Conservation (phyloP, 1,140 invertebrate genomes). For the Drosophila repleta region DNA sequence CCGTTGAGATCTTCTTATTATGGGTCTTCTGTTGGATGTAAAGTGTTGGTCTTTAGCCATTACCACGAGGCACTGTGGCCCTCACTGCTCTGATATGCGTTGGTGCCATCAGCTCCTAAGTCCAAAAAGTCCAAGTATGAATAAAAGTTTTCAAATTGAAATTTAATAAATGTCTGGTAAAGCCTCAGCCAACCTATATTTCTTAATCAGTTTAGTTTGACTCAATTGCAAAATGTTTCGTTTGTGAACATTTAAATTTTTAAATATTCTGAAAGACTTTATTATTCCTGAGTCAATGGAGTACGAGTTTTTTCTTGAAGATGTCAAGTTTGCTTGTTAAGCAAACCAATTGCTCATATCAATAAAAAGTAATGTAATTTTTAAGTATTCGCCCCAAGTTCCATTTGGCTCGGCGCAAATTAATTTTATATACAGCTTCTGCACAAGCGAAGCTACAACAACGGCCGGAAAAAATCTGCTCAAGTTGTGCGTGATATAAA, state of each 20-base stretch:
- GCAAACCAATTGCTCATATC: conserved; percentile 11
- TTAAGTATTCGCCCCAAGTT: conserved; percentile 4
- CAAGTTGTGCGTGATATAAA: conserved; percentile 15
- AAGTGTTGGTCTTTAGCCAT: too few species aligned
- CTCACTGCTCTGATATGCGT: too few species aligned
- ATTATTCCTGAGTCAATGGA: neutral
- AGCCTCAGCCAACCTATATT: neutral
- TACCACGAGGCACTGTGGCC: too few species aligned
- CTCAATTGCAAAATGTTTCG: neutral
- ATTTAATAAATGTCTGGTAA: neutral
- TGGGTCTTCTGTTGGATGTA: too few species aligned
- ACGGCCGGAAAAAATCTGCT: conserved; percentile 15
- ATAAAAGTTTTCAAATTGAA: neutral
- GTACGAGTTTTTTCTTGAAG: too few species aligned
- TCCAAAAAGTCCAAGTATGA: too few species aligned
- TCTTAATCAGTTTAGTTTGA: neutral
- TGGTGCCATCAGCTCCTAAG: too few species aligned
- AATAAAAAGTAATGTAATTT: conserved; percentile 16
- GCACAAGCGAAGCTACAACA: conserved; percentile 11
- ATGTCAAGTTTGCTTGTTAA: neutral
- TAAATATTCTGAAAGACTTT: neutral
- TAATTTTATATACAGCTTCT: conserved; percentile 7
- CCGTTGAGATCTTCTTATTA: too few species aligned
- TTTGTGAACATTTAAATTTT: neutral
- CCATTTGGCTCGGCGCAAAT: neutral